Conservation (phyloP, 2,888 invertebrate genomes). For the Muscina levida region DNA sequence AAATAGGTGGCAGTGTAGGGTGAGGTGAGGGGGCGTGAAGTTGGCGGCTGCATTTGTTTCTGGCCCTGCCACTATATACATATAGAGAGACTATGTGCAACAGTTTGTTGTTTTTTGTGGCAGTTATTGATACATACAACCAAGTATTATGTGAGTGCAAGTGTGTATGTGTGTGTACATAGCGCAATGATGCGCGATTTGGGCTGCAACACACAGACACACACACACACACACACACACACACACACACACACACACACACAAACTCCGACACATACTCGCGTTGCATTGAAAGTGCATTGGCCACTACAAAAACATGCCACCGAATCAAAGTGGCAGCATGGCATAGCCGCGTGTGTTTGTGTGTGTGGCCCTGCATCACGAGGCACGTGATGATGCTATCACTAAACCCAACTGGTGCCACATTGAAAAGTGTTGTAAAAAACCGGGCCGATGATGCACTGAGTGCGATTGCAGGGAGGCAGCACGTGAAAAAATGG, state of each 20-base stretch:
- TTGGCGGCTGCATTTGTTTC: background rate
- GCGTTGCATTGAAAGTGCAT: too few species aligned
- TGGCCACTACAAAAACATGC: slow-evolving; percentile 14
- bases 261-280: background rate
- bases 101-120: slow-evolving; percentile 33
- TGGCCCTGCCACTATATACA: slow-evolving; percentile 2
- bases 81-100: slow-evolving; percentile 24
- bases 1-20: background rate
- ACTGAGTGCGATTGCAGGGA: too few species aligned
- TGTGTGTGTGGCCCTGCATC: slow-evolving; percentile 20
- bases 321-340: background rate
- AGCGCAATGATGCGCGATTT: slow-evolving; percentile 34
- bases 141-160: background rate
- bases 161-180: background rate
- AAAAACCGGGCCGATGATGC: too few species aligned
- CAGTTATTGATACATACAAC: slow-evolving; percentile 33
- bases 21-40: background rate
- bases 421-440: too few species aligned
- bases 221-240: too few species aligned
- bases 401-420: slow-evolving; percentile 26
- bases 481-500: slow-evolving; percentile 65
- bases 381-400: slow-evolving; percentile 58
- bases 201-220: slow-evolving; percentile 45
- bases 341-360: background rate
- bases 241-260: too few species aligned